Conservation (phyloP, 1,140 invertebrate genomes). For the Apis dorsata region DNA sequence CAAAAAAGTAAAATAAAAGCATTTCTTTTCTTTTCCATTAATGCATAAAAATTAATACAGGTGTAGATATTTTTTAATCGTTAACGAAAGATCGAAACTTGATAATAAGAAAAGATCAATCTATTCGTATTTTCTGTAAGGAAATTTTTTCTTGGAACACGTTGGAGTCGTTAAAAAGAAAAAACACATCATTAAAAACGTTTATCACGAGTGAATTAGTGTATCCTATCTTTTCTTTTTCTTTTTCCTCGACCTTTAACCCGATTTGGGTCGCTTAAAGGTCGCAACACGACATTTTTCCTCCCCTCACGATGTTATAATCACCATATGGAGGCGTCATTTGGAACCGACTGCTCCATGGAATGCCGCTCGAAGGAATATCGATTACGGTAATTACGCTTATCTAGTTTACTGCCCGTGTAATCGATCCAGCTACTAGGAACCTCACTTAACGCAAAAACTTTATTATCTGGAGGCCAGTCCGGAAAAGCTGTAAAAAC, state of each 20-base stretch:
- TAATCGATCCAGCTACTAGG: slow-evolving; percentile 40
- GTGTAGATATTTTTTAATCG: too few relatives aligned
- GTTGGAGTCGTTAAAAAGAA: background rate
- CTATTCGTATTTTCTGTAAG: too few relatives aligned
- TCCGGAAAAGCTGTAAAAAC: slow-evolving; percentile 34
- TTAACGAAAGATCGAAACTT: too few relatives aligned
- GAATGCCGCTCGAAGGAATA: slow-evolving; percentile 40
- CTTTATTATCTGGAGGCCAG: slow-evolving; percentile 19
- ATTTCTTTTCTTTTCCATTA: too few relatives aligned
- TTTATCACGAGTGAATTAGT: slow-evolving; percentile 30
- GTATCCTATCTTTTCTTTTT: background rate
- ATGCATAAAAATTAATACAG: too few relatives aligned
- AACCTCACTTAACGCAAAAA: slow-evolving; percentile 34
- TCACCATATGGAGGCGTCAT: slow-evolving; percentile 51
- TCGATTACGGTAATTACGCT: slow-evolving; percentile 64
- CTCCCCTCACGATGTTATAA: slow-evolving; percentile 31
- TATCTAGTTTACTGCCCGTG: slow-evolving; percentile 59
- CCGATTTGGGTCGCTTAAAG: slow-evolving; percentile 22
- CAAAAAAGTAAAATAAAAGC: too few relatives aligned
- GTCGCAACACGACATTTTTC: slow-evolving; percentile 40
- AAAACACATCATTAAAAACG: slow-evolving; percentile 18
- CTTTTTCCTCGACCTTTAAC: background rate
- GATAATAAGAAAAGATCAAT: too few relatives aligned
- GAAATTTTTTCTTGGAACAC: too few relatives aligned
- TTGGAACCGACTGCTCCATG: slow-evolving; percentile 36